Percentiles rank a stretch among this genome's conserved stretches.
phyloP scores from a whole-genome alignment of 2,888 invertebrate species.

The Dyspetes luteomarginatus region DNA sequence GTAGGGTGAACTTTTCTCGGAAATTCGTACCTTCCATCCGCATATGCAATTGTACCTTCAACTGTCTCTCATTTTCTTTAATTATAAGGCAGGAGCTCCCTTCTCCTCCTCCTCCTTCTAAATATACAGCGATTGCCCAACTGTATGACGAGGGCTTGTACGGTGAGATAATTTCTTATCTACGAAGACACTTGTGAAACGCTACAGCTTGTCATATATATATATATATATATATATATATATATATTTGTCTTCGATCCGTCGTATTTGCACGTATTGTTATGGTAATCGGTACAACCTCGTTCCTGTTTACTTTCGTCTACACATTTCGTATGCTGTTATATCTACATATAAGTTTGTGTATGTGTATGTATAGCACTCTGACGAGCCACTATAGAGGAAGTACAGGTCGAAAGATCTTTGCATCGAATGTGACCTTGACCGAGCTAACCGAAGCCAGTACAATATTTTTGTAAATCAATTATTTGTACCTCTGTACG shows the following conservation, averaged over 20 bases:
- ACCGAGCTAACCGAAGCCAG: no score
- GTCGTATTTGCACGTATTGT: conserved; percentile 45
- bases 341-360: not conserved
- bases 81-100: not conserved
- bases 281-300: conserved; percentile 55
- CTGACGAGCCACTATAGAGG: not conserved
- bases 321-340: conserved; percentile 20
- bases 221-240: not conserved
- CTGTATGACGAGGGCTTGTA: not conserved
- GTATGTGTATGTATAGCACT: not conserved
- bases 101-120: not conserved
- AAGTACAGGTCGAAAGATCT: not conserved
- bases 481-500: no score
- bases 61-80: conserved; percentile 7
- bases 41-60: conserved; percentile 6
- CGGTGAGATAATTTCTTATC: conserved; percentile 26
- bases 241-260: conserved; percentile 13
- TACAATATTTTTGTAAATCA: no score
- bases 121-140: not conserved
- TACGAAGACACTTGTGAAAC: conserved; percentile 4
- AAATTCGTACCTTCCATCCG: conserved; percentile 30
- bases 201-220: not conserved
- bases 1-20: conserved; percentile 56
- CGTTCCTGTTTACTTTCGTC: conserved; percentile 35
- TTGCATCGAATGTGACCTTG: no score